Evolutionary conservation across 92 coral and sea anemone species (phyloP).

Genomic region (Nematostella vectensis): DNA sequence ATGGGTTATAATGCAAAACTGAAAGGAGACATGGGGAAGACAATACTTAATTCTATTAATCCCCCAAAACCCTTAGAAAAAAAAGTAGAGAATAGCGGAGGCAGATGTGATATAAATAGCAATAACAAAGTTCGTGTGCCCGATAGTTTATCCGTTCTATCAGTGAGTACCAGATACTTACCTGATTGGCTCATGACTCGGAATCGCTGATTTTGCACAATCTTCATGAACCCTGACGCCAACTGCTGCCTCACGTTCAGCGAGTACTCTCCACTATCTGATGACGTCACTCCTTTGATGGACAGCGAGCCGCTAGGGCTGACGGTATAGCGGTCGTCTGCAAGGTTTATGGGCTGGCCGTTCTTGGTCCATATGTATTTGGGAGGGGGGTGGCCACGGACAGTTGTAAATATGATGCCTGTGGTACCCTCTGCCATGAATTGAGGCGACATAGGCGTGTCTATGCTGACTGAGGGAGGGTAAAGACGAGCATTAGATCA

Average conservation of each 20-base stretch:
- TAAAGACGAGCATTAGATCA: background rate
- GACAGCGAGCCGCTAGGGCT: constrained; percentile 22
- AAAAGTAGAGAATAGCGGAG: too few species aligned
- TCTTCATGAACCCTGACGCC: background rate
- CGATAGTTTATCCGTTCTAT: too few species aligned
- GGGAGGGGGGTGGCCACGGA: constrained; percentile 7
- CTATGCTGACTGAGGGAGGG: background rate
- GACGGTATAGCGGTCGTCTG: constrained; percentile 2
- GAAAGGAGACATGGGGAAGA: too few species aligned
- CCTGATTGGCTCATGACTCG: constrained; percentile 5
- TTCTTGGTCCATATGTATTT: constrained; percentile 13
- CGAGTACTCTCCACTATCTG: constrained; percentile 8
- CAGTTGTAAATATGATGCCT: constrained; percentile 5
- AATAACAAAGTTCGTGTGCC: too few species aligned
- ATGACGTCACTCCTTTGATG: constrained; percentile 3
- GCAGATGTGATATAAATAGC: too few species aligned
- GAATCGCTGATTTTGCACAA: background rate
- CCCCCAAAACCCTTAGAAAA: too few species aligned
- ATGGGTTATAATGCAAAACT: too few species aligned
- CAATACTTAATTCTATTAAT: too few species aligned
- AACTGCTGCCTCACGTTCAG: background rate
- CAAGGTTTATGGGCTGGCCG: constrained; percentile 3
- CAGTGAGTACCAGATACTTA: too few species aligned
- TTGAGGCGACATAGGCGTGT: background rate
- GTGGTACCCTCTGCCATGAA: constrained; percentile 4